A percentile compares a stretch with the other conserved stretches of the same genome.
Conservation (phyloP, 2,888 invertebrate species). For the Cheilosia variabilis region DNA sequence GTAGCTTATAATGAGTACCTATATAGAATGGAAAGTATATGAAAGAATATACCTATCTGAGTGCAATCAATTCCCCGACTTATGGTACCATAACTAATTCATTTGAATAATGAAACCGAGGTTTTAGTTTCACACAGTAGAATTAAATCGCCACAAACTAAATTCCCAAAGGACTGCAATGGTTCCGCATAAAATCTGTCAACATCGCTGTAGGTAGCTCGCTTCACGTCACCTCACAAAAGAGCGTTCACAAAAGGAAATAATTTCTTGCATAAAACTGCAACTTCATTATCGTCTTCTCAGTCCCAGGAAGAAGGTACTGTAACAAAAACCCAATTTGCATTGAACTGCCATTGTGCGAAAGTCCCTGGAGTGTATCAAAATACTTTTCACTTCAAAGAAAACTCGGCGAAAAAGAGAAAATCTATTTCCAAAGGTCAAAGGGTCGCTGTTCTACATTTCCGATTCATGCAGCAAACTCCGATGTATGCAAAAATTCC, state of each 20-base stretch:
- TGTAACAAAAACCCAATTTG: slow-evolving; percentile 47
- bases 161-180: background rate
- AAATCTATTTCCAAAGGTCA: slow-evolving; percentile 57
- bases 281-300: slow-evolving; percentile 42
- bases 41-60: no score
- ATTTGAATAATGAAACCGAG: no score
- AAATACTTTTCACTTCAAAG: slow-evolving; percentile 45
- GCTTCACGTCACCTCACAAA: background rate
- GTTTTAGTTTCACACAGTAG: no score
- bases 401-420: background rate
- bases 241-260: background rate
- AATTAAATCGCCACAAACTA: no score
- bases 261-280: slow-evolving; percentile 30
- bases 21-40: no score
- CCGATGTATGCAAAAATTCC: slow-evolving; percentile 66
- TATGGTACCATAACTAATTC: no score
- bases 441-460: slow-evolving; percentile 65
- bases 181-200: slow-evolving; percentile 5
- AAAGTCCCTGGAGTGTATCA: slow-evolving; percentile 63
- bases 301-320: background rate
- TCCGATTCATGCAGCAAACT: slow-evolving; percentile 32
- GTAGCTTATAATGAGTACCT: no score
- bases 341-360: slow-evolving; percentile 27
- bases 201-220: slow-evolving; percentile 14
- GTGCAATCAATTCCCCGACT: no score